Conservation (phyloP, 1,140 invertebrate species). For the Lordiphosa collinella region DNA sequence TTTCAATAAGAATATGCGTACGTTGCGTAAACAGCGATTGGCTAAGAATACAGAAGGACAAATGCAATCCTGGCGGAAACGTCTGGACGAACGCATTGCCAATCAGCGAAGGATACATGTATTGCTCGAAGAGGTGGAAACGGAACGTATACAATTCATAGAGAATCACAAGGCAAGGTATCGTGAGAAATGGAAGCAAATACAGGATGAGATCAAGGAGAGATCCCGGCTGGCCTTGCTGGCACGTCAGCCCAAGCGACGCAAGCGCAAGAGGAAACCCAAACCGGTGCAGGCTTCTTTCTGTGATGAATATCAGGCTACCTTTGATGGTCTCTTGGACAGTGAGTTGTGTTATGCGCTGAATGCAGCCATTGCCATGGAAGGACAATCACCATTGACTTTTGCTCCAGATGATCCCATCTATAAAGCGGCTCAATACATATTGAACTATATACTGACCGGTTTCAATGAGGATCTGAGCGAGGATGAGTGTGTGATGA, state of each 20-base stretch:
- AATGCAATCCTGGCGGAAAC: conserved; percentile 61
- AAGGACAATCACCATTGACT: conserved; percentile 38
- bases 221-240: conserved; percentile 10
- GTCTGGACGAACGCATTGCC: conserved; percentile 56
- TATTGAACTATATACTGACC: conserved; percentile 55
- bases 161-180: conserved; percentile 48
- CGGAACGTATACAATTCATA: conserved; percentile 51
- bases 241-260: conserved; percentile 22
- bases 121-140: conserved; percentile 39
- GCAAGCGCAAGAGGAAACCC: conserved; percentile 27
- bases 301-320: conserved; percentile 54
- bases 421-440: conserved; percentile 72
- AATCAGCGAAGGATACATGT: conserved; percentile 49
- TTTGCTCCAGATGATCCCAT: conserved; percentile 65
- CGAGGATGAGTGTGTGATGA: conserved; percentile 43
- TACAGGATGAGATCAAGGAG: conserved; percentile 59
- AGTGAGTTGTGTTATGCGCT: conserved; percentile 63
- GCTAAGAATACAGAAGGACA: conserved; percentile 39
- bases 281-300: conserved; percentile 28
- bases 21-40: conserved; percentile 34
- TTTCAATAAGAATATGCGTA: conserved; percentile 56
- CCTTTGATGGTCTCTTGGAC: conserved; percentile 63
- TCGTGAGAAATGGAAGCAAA: conserved; percentile 51
- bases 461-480: conserved; percentile 61
- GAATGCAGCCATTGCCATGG: conserved; percentile 63